Conservation (phyloP, 2,113 vertebrate species). For the Syngnathus scovelli region DNA sequence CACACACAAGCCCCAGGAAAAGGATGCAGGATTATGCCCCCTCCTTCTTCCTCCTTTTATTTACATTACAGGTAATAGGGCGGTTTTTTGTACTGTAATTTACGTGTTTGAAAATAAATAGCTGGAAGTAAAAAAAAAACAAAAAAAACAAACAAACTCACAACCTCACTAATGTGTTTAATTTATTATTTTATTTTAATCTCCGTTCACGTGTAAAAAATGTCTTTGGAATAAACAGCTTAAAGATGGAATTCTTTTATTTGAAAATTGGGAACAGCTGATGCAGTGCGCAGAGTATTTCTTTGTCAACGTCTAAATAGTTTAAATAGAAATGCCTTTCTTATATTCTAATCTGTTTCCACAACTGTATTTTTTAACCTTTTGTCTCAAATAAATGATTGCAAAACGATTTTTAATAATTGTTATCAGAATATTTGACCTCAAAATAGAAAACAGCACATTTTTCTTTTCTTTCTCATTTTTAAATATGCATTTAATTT, state of each 20-base stretch:
- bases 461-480: background rate
- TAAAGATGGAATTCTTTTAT: background rate
- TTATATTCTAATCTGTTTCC: background rate
- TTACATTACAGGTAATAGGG: constrained; percentile 9
- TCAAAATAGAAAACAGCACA: no score
- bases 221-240: background rate
- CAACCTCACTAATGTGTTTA: background rate
- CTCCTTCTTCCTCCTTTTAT: constrained; percentile 6
- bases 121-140: background rate
- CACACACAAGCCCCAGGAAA: background rate
- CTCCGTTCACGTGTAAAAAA: background rate
- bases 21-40: background rate
- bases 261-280: background rate
- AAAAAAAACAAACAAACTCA: background rate
- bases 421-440: no score
- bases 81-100: background rate
- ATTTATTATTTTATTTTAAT: background rate
- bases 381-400: background rate
- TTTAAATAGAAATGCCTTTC: background rate
- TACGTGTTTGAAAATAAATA: background rate
- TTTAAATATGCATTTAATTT: background rate
- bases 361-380: background rate
- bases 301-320: background rate
- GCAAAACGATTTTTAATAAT: background rate
- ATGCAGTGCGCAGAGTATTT: background rate